These are phyloP conservation scores for Boloria euphrosyne DNA, from an alignment of 2,888 invertebrate genomes.

Conservation along the genomic window DNA sequence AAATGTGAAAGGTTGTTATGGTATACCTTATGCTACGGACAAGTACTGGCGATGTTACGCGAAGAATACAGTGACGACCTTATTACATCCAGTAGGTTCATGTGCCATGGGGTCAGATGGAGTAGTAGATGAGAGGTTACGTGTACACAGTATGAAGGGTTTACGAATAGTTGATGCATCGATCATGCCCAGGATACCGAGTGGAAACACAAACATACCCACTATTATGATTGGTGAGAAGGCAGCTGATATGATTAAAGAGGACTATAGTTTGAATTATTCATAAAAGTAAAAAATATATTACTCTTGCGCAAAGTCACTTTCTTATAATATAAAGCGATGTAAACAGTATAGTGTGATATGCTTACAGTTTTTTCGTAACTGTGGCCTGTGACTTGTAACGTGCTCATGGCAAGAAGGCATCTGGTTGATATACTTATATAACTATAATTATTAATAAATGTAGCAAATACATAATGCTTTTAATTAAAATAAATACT, in stretches of 20 bases:
- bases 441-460: no score
- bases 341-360: no score
- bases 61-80: constrained; percentile 77
- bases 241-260: constrained; percentile 70
- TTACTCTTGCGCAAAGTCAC: no score
- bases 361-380: no score
- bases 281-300: not conserved
- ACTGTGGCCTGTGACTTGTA: no score
- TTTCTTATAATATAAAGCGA: no score
- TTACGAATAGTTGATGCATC: constrained; percentile 69
- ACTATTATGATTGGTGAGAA: constrained; percentile 75
- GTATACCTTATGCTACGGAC: constrained; percentile 74
- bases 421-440: no score
- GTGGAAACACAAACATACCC: constrained; percentile 70
- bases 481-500: no score
- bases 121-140: constrained; percentile 64
- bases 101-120: constrained; percentile 66
- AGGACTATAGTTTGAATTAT: constrained; percentile 45
- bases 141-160: constrained; percentile 57
- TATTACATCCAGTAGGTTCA: constrained; percentile 83
- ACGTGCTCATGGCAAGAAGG: no score
- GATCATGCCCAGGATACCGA: constrained; percentile 64
- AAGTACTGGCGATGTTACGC: constrained; percentile 85
- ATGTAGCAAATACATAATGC: no score
- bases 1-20: constrained; percentile 77